phyloP scores from a whole-genome alignment of 2,888 invertebrate species.

The Nephrotoma flavescens region DNA sequence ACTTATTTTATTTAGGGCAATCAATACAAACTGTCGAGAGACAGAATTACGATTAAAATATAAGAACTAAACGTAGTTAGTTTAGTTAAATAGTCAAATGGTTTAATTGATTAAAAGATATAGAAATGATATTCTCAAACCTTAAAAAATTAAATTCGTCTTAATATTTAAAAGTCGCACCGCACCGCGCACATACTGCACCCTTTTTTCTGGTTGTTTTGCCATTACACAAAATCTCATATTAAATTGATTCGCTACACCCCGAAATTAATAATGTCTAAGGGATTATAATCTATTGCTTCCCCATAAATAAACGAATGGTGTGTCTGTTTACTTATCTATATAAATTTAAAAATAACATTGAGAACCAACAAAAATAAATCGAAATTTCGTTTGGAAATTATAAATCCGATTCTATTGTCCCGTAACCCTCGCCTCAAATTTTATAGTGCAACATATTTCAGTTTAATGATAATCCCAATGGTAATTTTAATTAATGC shows the following conservation, averaged over 20 bases:
- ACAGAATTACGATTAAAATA: too few relatives aligned
- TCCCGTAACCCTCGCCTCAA: background rate
- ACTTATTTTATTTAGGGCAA: too few relatives aligned
- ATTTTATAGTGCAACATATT: background rate
- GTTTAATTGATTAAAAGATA: too few relatives aligned
- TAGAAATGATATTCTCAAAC: background rate
- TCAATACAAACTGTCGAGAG: too few relatives aligned
- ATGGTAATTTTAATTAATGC: background rate
- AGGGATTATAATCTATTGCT: background rate
- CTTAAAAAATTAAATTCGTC: background rate
- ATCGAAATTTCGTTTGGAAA: background rate
- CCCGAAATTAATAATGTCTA: background rate
- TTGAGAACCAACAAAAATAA: background rate
- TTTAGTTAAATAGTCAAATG: too few relatives aligned
- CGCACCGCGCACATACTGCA: background rate
- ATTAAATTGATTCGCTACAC: background rate
- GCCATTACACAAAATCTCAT: background rate
- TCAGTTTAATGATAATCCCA: background rate
- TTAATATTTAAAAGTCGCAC: background rate
- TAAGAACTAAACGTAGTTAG: too few relatives aligned
- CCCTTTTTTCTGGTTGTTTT: background rate
- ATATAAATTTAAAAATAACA: background rate
- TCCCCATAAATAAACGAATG: background rate
- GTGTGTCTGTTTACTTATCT: background rate
- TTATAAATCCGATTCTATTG: background rate